A percentile compares a stretch with the other conserved stretches of the same genome.
These are phyloP conservation scores for Syrmaticus mikado DNA, from an alignment of 2,113 vertebrate genomes.

Conservation along the genomic window DNA sequence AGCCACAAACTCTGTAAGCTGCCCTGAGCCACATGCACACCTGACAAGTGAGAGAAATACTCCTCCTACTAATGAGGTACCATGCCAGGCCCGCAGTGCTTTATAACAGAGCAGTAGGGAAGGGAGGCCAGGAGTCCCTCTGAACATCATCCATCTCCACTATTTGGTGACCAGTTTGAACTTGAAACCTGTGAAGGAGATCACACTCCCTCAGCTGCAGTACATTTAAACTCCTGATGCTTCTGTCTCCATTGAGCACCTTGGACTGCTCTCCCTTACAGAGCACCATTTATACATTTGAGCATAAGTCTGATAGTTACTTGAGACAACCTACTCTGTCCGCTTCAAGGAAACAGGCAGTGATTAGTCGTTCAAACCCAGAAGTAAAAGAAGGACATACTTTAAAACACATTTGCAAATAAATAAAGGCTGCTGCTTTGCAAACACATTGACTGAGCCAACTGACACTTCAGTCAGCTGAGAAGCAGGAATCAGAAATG, in stretches of 20 bases:
- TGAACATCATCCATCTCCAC: not conserved
- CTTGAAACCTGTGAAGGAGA: not conserved
- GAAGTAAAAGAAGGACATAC: not conserved
- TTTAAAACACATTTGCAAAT: not conserved
- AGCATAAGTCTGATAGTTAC: not conserved
- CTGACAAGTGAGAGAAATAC: not conserved
- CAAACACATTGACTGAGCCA: not conserved
- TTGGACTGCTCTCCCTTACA: accelerated
- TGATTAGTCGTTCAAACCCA: not conserved
- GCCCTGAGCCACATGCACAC: accelerated
- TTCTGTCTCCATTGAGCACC: not conserved
- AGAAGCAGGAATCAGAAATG: not conserved
- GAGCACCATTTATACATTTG: too few species aligned
- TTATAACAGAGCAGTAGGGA: not conserved
- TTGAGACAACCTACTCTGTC: not conserved
- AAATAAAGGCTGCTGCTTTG: not conserved
- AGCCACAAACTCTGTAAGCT: not conserved
- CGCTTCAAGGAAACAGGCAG: not conserved
- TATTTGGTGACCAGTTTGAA: not conserved
- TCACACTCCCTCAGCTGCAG: not conserved
- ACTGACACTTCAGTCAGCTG: not conserved
- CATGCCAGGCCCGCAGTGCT: accelerated
- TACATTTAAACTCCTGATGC: not conserved
- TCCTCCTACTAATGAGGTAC: not conserved
- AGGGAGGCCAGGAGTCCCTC: not conserved